Evolutionary conservation across 2,888 invertebrate genomes (phyloP).

Genomic region (Chrysolina haemoptera): DNA sequence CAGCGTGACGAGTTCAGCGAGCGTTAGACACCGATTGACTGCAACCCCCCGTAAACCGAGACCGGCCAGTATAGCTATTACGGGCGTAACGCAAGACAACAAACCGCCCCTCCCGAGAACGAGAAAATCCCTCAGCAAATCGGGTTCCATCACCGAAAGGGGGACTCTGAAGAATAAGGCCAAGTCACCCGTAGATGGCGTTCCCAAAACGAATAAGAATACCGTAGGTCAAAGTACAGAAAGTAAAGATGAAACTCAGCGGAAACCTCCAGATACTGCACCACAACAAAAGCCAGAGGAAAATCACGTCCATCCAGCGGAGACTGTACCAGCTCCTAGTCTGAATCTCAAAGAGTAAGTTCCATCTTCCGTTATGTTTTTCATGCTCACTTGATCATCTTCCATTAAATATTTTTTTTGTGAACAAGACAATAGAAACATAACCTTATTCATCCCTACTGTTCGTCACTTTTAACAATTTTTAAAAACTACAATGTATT

Average conservation of each 20-base stretch:
- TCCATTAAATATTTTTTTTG: too few species aligned
- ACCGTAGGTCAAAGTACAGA: conserved; percentile 21
- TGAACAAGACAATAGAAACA: too few species aligned
- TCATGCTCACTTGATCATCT: too few species aligned
- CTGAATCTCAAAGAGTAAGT: conserved; percentile 48
- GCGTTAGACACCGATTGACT: conserved; percentile 75
- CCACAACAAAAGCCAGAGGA: conserved; percentile 41
- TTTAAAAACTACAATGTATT: too few species aligned
- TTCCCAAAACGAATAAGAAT: conserved; percentile 49
- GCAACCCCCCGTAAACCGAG: conserved; percentile 80
- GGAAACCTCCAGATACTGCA: conserved; percentile 53
- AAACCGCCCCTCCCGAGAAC: conserved; percentile 72
- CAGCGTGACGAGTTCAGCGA: conserved; percentile 73
- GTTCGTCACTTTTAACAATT: too few species aligned
- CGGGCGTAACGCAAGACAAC: conserved; percentile 78
- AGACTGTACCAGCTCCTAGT: conserved; percentile 28
- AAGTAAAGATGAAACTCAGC: conserved; percentile 41
- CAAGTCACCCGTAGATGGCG: conserved; percentile 55
- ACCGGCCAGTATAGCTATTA: conserved; percentile 88
- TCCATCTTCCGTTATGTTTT: not conserved
- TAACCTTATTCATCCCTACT: too few species aligned
- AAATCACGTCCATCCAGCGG: conserved; percentile 36
- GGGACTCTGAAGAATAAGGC: conserved; percentile 38
- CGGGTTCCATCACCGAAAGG: conserved; percentile 37
- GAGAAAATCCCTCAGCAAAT: conserved; percentile 66